phyloP scores from a whole-genome alignment of 2,888 invertebrate genomes.

The Tenthredo scrophulariae region DNA sequence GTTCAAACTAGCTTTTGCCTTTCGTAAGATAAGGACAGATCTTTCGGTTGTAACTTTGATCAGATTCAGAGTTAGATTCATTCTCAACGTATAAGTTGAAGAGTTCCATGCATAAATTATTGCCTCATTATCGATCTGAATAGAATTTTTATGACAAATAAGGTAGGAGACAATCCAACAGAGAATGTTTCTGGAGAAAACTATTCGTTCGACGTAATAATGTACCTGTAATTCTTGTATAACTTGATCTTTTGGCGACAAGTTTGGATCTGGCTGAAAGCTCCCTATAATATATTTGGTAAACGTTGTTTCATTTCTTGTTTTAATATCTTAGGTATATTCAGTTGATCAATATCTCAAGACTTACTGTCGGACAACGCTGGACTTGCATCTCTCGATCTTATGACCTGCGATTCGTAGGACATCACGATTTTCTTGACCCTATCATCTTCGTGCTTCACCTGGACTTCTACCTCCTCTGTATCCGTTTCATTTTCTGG shows the following conservation, averaged over 20 bases:
- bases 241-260: conserved; percentile 75
- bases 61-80: background rate
- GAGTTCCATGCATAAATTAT: background rate
- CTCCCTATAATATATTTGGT: conserved; percentile 70
- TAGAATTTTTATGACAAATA: background rate
- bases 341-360: conserved; percentile 59
- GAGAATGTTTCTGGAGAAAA: background rate
- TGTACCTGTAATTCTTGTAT: conserved; percentile 76
- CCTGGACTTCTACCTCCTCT: conserved; percentile 71
- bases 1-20: background rate
- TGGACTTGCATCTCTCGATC: conserved; percentile 71
- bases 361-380: conserved; percentile 71
- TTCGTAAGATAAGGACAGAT: conserved; percentile 6
- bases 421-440: conserved; percentile 75
- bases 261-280: conserved; percentile 76
- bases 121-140: conserved; percentile 6
- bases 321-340: conserved; percentile 21
- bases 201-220: conserved; percentile 17
- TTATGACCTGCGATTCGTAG: conserved; percentile 73
- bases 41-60: background rate
- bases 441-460: conserved; percentile 71
- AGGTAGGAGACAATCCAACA: conserved; percentile 22
- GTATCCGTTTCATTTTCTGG: conserved; percentile 62
- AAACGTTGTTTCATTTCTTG: conserved; percentile 45
- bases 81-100: background rate